Evolutionary conservation across 2,113 vertebrate genomes (phyloP).

Genomic region (Furnarius figulus): DNA sequence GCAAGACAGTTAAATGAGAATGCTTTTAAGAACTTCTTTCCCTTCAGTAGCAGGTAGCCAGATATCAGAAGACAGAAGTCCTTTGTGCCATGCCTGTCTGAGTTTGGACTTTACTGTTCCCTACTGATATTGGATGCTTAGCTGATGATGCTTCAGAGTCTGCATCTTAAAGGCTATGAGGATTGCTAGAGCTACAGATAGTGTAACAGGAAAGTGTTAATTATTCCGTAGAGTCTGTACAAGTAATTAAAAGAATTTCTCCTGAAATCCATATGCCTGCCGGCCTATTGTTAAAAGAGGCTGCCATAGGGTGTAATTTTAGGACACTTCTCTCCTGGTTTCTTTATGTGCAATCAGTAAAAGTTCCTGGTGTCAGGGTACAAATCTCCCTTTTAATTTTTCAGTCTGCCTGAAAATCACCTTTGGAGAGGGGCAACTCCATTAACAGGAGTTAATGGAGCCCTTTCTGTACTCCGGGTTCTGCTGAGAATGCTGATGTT

Average conservation of each 20-base stretch:
- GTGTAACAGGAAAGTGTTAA: background rate
- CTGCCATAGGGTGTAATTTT: conserved; percentile 14
- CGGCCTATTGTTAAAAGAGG: background rate
- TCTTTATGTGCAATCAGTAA: background rate
- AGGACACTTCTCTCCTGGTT: background rate
- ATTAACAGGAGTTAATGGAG: conserved; percentile 46
- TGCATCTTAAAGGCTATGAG: background rate
- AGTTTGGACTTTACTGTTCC: fast-evolving
- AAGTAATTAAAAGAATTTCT: background rate
- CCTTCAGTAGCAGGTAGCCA: background rate
- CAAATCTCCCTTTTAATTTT: conserved; percentile 41
- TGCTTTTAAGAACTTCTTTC: background rate
- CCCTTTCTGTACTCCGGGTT: background rate
- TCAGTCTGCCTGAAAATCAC: conserved; percentile 19
- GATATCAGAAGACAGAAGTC: background rate
- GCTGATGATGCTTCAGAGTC: background rate
- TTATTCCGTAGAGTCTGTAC: background rate
- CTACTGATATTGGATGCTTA: background rate
- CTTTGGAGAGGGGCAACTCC: background rate
- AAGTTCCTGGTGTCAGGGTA: conserved; percentile 6
- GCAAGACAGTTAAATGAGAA: background rate
- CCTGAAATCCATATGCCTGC: background rate
- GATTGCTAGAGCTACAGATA: background rate
- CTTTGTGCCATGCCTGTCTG: background rate
- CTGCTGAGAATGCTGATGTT: background rate